Conservation (phyloP, 37 sponge, comb jelly and placozoan species). For the Ianthella basta region DNA sequence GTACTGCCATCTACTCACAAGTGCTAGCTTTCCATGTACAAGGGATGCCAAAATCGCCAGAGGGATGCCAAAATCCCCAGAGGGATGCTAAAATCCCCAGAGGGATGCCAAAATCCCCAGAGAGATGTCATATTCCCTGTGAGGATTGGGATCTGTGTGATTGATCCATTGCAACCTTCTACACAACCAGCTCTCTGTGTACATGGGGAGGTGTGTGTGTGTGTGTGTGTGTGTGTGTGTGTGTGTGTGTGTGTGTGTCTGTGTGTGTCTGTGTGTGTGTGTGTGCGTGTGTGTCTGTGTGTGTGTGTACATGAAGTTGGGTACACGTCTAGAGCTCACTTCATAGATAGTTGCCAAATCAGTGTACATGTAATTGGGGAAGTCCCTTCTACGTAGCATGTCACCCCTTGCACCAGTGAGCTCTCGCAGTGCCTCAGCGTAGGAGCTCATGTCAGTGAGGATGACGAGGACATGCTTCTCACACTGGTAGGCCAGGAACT, state of each 20-base stretch:
- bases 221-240: conserved; percentile 5
- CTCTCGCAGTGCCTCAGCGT: conserved; percentile 99
- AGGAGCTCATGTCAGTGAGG: conserved; percentile 99
- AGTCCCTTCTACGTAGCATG: conserved; percentile 97
- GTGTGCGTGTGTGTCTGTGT: conserved; percentile 11
- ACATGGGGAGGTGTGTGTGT: not conserved
- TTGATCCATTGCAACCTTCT: conserved; percentile 97
- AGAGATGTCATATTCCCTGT: no score
- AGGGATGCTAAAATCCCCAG: no score
- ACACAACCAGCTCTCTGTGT: conserved; percentile 95
- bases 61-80: no score
- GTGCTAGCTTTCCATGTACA: no score
- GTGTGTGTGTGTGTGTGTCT: conserved; percentile 7
- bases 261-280: conserved; percentile 17
- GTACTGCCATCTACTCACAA: no score
- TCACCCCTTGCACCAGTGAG: conserved; percentile 99
- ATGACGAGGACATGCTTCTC: conserved; percentile 99
- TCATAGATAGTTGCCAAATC: conserved; percentile 99
- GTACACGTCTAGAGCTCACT: conserved; percentile 41
- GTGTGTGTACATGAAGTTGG: not conserved
- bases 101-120: no score
- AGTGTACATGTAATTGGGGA: conserved; percentile 99
- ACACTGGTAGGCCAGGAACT: conserved; percentile 99
- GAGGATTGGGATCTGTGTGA: conserved; percentile 99
- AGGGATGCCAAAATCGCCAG: no score